Conservation (phyloP, 2,797 vertebrate species). For the Holocentrus rufus region DNA sequence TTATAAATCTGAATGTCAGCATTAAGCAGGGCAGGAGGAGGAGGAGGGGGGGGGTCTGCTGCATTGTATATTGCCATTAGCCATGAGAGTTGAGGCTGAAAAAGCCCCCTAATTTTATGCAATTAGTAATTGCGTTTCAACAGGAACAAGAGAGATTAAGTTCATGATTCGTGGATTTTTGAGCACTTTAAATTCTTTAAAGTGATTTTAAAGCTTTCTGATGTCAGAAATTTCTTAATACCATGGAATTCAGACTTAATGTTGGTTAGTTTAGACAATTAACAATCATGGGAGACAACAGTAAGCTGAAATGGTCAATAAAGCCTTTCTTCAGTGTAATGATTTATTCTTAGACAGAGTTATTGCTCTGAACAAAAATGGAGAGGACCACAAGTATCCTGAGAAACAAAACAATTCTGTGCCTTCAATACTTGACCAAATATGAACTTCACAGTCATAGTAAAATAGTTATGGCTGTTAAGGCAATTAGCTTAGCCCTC, state of each 20-base stretch:
- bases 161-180: constrained; percentile 58
- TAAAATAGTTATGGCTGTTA: constrained; percentile 64
- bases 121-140: constrained; percentile 73
- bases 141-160: constrained; percentile 58
- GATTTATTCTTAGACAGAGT: constrained; percentile 46
- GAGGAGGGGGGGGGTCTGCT: constrained; percentile 34
- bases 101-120: constrained; percentile 70
- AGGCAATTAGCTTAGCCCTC: constrained; percentile 68
- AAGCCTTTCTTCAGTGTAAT: constrained; percentile 39
- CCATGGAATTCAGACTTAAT: background rate
- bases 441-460: constrained; percentile 73
- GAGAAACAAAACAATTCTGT: constrained; percentile 67
- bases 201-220: constrained; percentile 42
- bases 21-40: constrained; percentile 69
- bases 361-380: constrained; percentile 61
- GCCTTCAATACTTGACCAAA: constrained; percentile 72
- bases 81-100: constrained; percentile 64
- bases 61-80: constrained; percentile 72
- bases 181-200: constrained; percentile 46
- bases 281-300: constrained; percentile 48
- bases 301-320: constrained; percentile 37
- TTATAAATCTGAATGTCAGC: constrained; percentile 81
- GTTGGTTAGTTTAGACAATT: constrained; percentile 37
- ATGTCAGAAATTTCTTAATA: constrained; percentile 43
- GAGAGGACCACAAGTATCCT: constrained; percentile 61